phyloP scores from a whole-genome alignment of 2,797 vertebrate species.

The Hippoglossus hippoglossus region DNA sequence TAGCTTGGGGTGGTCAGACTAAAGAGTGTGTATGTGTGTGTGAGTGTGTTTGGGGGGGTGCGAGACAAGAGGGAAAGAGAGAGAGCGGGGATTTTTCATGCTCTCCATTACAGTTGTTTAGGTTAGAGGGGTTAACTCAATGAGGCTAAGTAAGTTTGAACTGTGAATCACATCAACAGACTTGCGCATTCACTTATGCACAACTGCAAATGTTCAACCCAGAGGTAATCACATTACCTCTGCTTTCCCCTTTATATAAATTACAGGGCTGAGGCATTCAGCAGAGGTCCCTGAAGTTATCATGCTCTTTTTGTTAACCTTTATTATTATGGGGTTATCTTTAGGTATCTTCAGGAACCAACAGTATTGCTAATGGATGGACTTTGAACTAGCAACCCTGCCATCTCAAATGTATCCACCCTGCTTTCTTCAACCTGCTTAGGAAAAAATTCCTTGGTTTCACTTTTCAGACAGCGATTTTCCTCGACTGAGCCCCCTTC shows the following conservation, averaged over 20 bases:
- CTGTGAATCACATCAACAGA: slow-evolving; percentile 76
- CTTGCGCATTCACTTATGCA: slow-evolving; percentile 68
- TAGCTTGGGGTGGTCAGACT: slow-evolving; percentile 82
- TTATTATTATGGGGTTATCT: slow-evolving; percentile 28
- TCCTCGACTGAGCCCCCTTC: slow-evolving; percentile 31
- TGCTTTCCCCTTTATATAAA: slow-evolving; percentile 43
- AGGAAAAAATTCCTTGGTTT: slow-evolving; percentile 44
- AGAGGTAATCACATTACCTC: slow-evolving; percentile 61
- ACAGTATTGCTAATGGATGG: background rate
- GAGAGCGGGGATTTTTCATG: slow-evolving; percentile 61
- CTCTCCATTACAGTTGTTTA: slow-evolving; percentile 83
- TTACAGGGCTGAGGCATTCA: slow-evolving; percentile 15
- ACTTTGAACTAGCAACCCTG: slow-evolving; percentile 24
- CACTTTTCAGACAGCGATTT: slow-evolving; percentile 47
- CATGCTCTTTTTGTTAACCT: slow-evolving; percentile 21
- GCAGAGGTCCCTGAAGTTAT: slow-evolving; percentile 34
- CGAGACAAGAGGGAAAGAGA: slow-evolving; percentile 7
- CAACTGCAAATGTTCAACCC: slow-evolving; percentile 62
- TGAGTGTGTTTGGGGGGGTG: slow-evolving; percentile 38
- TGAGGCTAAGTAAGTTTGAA: slow-evolving; percentile 81
- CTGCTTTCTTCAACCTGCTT: slow-evolving; percentile 25
- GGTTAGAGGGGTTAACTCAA: slow-evolving; percentile 80
- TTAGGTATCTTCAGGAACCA: background rate
- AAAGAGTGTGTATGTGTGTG: slow-evolving; percentile 44
- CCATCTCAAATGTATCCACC: slow-evolving; percentile 5